phyloP scores from a whole-genome alignment of 2,113 vertebrate species.

The Suricata suricatta region DNA sequence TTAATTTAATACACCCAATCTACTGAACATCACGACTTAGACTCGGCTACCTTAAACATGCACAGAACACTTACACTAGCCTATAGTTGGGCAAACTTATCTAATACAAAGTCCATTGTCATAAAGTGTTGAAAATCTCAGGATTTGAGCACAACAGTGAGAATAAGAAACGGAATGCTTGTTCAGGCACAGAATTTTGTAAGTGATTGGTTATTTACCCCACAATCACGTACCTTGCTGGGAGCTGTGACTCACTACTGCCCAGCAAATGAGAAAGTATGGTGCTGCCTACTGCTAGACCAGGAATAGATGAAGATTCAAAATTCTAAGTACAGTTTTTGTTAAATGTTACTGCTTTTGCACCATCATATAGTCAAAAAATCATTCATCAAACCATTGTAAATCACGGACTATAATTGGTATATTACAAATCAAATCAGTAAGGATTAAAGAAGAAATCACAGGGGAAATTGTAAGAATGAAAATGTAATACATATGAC shows the following conservation, averaged over 20 bases:
- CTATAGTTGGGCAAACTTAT: not conserved
- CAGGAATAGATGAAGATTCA: not conserved
- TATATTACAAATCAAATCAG: not conserved
- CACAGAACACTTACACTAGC: not conserved
- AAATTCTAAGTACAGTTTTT: not conserved
- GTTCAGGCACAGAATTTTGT: not conserved
- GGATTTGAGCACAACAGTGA: not conserved
- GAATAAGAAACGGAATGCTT: not conserved
- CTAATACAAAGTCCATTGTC: not conserved
- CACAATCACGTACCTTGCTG: not conserved
- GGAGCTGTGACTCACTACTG: not conserved
- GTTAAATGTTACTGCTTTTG: not conserved
- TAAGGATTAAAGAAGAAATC: not conserved
- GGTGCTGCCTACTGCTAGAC: not conserved
- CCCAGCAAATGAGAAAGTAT: not conserved
- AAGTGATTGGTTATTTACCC: not conserved
- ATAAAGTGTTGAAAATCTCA: not conserved
- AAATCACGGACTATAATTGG: not conserved
- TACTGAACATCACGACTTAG: not conserved
- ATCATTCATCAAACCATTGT: not conserved
- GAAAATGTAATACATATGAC: not conserved
- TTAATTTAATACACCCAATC: not conserved
- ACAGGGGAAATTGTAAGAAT: not conserved
- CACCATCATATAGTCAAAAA: not conserved
- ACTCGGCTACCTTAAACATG: not conserved